These are phyloP conservation scores for Calcarius lapponicus DNA, from an alignment of 2,797 vertebrate genomes.

Conservation along the genomic window DNA sequence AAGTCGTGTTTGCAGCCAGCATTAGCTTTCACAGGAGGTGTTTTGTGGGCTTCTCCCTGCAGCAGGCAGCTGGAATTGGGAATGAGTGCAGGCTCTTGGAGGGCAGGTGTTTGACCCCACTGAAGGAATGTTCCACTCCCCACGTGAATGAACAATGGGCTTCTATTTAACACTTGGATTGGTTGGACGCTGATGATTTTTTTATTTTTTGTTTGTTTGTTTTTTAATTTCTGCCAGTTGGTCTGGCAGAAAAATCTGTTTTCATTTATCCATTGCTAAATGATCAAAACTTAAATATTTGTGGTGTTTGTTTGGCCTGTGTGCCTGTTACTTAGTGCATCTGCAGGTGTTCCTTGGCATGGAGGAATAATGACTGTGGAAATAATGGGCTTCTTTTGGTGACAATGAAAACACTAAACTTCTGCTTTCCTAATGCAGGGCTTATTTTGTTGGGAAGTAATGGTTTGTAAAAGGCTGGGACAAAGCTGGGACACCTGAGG, in stretches of 20 bases:
- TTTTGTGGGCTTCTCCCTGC: background rate
- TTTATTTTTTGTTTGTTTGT: accelerated
- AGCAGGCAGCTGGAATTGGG: background rate
- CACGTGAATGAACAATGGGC: background rate
- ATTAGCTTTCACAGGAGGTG: background rate
- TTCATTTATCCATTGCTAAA: background rate
- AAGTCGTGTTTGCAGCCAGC: background rate
- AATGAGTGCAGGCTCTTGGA: background rate
- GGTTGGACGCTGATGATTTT: background rate
- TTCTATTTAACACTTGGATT: background rate
- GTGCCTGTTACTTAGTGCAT: background rate
- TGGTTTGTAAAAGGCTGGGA: background rate
- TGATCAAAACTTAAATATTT: background rate
- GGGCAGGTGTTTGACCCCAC: background rate
- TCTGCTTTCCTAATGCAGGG: background rate
- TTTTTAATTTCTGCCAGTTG: background rate
- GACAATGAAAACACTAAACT: background rate
- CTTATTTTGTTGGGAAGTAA: background rate
- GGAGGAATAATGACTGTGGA: background rate
- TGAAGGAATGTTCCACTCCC: background rate
- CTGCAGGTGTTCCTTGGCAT: background rate
- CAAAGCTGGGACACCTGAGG: background rate
- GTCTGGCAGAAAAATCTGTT: background rate
- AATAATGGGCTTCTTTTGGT: background rate
- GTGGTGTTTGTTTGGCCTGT: background rate